Base-by-base conservation (phyloP, 2,888 invertebrate species). In the Sarcophaga rosellei region DNA sequence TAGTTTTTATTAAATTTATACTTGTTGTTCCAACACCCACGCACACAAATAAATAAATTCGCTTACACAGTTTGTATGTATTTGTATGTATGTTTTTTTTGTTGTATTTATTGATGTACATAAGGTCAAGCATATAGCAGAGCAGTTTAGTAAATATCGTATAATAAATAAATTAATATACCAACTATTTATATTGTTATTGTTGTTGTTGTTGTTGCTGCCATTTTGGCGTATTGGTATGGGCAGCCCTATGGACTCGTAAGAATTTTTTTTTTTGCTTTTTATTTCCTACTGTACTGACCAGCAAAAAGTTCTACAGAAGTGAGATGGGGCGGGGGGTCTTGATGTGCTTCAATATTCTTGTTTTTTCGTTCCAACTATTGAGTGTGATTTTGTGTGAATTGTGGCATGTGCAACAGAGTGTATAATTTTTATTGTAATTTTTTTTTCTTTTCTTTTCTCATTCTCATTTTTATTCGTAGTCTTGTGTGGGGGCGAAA, bases 351-450 rank as follows among this genome's bases (percentile, higher is more conserved):
- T 78, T 74, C 61, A 61, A 23, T 73, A 61, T 59, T 61, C 6
- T 65, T 65, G 23, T 8, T 65, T 6, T 44, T 72, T 85, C 79
- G 35, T 74, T 62, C 59, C 53, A 61, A 59, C 77, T 61, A 73
- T 83, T 80, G 80, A 83, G 82, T 88, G 81, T 86, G 85, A 84
- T 88, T 88, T 86, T 89, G 88, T 89, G 89, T 86, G 89, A 89
- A 88, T 88, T 88, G 88, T 88, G 86, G 88, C 88, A 89, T 89
- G 88, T 89, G 89, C 89, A 88, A 88, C 88, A 88, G 88, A 88
- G 88, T 88, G 88, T 87, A 86, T 89, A 88, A 89, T 88, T 86
- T 86, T 89, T 89, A 88, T 88, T 88, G 81, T 88, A 69, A 25
- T 80, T 61, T 61, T 76, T 66, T 47, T 63, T 80, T 62, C 63